These are phyloP conservation scores for Mesochorus sp. DNA, from an alignment of 2,888 invertebrate genomes.

Conservation along the genomic window DNA sequence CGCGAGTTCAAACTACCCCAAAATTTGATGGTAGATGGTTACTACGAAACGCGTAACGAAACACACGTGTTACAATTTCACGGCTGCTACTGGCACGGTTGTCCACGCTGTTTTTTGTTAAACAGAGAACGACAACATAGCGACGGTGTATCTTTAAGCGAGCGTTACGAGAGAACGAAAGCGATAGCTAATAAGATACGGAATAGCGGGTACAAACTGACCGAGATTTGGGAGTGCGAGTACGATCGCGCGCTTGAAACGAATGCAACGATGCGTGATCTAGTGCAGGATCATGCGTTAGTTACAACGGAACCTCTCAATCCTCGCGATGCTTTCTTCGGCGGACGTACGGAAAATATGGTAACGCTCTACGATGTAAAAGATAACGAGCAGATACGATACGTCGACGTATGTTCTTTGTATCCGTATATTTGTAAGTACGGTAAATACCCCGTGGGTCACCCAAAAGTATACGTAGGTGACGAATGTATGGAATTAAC, in stretches of 20 bases:
- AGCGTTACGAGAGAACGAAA: slow-evolving; percentile 3
- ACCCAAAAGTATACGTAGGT: slow-evolving; percentile 53
- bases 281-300: neutral
- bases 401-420: no score
- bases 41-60: slow-evolving; percentile 7
- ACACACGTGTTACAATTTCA: no score
- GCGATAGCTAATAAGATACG: neutral
- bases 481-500: slow-evolving; percentile 53
- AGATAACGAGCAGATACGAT: no score
- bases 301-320: neutral
- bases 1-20: no score
- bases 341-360: no score
- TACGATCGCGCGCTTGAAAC: neutral
- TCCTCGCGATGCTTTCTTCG: slow-evolving; percentile 66
- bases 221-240: slow-evolving; percentile 7
- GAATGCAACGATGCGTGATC: neutral
- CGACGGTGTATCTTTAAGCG: neutral
- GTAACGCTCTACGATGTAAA: no score
- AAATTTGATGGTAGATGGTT: slow-evolving; percentile 34
- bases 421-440: no score
- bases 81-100: slow-evolving; percentile 52
- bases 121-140: neutral
- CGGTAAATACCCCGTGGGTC: no score
- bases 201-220: neutral
- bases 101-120: neutral